Evolutionary conservation across 2,113 vertebrate species (phyloP).

Genomic region (Myiopsitta monachus): DNA sequence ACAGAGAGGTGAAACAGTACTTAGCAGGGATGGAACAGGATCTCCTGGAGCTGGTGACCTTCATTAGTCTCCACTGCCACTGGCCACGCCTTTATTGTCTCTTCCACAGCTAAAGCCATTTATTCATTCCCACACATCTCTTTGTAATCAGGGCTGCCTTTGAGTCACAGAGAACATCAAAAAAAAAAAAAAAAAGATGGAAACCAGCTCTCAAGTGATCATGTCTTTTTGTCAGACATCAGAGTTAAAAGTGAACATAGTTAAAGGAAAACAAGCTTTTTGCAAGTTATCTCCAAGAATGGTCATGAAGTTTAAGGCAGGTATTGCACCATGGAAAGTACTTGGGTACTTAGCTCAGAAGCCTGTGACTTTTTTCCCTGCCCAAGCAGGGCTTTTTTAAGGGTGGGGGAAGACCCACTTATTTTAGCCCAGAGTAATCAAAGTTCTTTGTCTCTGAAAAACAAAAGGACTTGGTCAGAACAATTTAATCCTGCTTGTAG

Average conservation of each 20-base stretch:
- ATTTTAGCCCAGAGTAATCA: background rate
- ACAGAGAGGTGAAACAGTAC: background rate
- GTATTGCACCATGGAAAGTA: background rate
- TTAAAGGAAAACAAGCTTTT: background rate
- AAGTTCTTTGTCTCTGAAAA: background rate
- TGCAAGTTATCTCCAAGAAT: background rate
- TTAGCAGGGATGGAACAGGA: background rate
- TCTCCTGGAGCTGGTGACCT: background rate
- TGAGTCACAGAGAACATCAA: background rate
- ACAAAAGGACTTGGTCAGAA: background rate
- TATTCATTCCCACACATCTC: background rate
- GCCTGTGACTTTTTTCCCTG: background rate
- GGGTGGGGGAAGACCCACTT: background rate
- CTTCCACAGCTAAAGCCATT: background rate
- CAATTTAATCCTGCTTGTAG: background rate
- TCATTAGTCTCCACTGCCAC: background rate
- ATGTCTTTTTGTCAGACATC: background rate
- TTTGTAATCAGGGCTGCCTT: background rate
- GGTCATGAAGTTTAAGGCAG: background rate
- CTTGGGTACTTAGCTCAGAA: background rate
- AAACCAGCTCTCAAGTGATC: background rate
- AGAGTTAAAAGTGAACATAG: background rate
- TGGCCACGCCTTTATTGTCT: background rate
- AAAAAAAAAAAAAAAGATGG: background rate
- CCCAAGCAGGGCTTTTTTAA: background rate